Evolutionary conservation across 2,113 vertebrate species (phyloP), one percentile per base, ranked within the genome.

Genomic region (Equus quagga): DNA sequence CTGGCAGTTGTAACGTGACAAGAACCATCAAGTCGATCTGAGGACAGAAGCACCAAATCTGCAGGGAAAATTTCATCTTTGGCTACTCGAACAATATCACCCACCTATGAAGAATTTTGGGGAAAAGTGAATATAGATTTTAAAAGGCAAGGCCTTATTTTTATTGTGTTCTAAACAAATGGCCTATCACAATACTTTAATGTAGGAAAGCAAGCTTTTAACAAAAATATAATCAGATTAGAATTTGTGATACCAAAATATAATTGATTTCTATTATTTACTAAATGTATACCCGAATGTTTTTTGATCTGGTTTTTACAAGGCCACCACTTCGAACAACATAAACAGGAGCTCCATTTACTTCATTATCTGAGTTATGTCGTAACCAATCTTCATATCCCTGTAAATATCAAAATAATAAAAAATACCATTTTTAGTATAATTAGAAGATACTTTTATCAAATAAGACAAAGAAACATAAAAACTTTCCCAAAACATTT

Each of bases 31-130:
- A 88, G 98, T 89, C 99, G 99, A 79, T 99, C 99, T 14, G 99
- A 99, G 0, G 99, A 99, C 96, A 99, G 98, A 94, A 99, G 98
- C 96, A 99, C 99, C 98, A 99, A 98, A 98, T 99, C 99, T 87
- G 98, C 99, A 78, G 99, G 99, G 95, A 99, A 99, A 41, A 99
- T 99, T 98, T 99, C 99, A 99, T 99, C 99, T 99, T 99, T 99
- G 98, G 99, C 99, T 98, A 99, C 99, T 97, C 99, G 99, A 91
- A 99, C 99, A 95, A 99, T 99, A 98, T 99, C 99, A 44, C 99
- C 99, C 44, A 99, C 99, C 99, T 99, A 80, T 49, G 28, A 0
- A 36, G 36, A 97, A 86, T 97, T 36, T 76, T 46, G 51, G 91
- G 67, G 65, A 85, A 92, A 96, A 90, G 23, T 11, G 6, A 98